These are phyloP conservation scores for Cnemophilus loriae DNA, from an alignment of 2,113 vertebrate genomes.

Conservation along the genomic window DNA sequence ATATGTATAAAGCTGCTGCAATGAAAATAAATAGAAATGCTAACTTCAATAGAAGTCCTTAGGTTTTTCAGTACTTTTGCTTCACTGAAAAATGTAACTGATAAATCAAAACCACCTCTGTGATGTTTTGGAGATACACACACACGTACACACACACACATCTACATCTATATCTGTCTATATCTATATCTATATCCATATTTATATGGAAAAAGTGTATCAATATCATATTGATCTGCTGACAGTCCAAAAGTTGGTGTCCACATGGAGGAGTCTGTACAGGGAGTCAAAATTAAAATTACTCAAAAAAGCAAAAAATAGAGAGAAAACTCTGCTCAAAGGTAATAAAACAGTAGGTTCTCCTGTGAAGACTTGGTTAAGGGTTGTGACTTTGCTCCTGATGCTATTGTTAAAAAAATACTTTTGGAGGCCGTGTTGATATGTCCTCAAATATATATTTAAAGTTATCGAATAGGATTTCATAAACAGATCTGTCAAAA, in stretches of 20 bases:
- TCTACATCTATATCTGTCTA: too few species aligned
- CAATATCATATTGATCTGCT: background rate
- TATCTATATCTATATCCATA: too few species aligned
- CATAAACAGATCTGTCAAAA: background rate
- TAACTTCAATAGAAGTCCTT: background rate
- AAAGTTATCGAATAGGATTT: background rate
- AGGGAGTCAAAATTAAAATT: background rate
- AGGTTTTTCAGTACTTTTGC: background rate
- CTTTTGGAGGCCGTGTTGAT: accelerated
- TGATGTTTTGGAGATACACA: background rate
- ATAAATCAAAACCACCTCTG: background rate
- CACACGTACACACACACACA: too few species aligned
- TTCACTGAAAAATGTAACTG: background rate
- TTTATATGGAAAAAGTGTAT: background rate
- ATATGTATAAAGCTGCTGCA: background rate
- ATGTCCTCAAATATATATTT: background rate
- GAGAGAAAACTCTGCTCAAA: background rate
- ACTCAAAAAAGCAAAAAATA: background rate
- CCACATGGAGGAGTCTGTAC: background rate
- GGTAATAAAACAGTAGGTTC: background rate
- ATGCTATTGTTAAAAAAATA: background rate
- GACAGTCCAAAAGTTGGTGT: background rate
- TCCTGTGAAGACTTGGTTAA: background rate
- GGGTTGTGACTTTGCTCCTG: background rate
- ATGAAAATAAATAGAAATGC: background rate